These are phyloP conservation scores for Stenolophus ochropezus DNA, from an alignment of 2,888 invertebrate species.

Conservation along the genomic window DNA sequence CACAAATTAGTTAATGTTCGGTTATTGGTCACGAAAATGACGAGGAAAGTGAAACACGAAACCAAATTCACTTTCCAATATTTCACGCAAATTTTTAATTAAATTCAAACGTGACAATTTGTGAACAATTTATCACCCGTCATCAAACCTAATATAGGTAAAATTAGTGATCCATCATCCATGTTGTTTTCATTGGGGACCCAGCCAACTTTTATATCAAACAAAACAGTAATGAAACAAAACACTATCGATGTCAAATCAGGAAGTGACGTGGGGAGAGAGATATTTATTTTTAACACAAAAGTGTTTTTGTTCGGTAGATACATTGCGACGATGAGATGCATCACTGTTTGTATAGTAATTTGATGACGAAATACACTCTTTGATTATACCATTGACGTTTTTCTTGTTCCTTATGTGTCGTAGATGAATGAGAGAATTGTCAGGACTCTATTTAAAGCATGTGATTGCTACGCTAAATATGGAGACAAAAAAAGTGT, in stretches of 20 bases:
- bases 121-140: conserved; percentile 26
- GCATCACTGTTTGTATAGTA: conserved; percentile 21
- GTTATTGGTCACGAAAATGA: conserved; percentile 13
- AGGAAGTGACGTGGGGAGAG: conserved; percentile 1
- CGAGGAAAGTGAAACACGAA: conserved; percentile 34
- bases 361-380: conserved; percentile 39
- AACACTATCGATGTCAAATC: conserved; percentile 28
- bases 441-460: conserved; percentile 7
- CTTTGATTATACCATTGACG: conserved; percentile 3
- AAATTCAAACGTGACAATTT: conserved; percentile 43
- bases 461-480: neutral
- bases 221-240: conserved; percentile 33
- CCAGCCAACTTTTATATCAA: conserved; percentile 26
- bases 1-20: conserved; percentile 23
- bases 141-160: conserved; percentile 49
- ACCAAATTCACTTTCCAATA: conserved; percentile 43
- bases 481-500: neutral
- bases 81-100: conserved; percentile 48
- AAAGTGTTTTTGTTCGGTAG: conserved; percentile 11
- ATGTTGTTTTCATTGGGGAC: conserved; percentile 20
- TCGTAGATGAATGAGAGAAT: conserved; percentile 7
- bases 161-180: conserved; percentile 45
- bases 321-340: neutral
- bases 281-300: conserved; percentile 28
- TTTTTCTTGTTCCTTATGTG: neutral